phyloP scores from a whole-genome alignment of 2,797 vertebrate species.

The Premnoplex brunnescens region DNA sequence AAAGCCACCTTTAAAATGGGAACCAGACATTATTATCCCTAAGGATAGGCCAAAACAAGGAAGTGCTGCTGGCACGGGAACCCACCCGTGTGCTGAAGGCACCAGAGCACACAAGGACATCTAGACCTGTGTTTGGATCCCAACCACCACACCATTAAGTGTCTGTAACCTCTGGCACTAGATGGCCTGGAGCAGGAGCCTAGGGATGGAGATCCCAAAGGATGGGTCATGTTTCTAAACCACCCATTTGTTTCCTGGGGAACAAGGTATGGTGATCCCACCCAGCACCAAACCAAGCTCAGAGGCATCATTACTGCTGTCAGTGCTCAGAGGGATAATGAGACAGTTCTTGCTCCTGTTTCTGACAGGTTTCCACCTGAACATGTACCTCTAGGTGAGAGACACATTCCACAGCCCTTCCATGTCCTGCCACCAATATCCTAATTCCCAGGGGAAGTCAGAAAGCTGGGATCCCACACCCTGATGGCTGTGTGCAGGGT shows the following conservation, averaged over 20 bases:
- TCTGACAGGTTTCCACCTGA: not conserved
- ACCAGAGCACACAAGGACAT: rapidly evolving
- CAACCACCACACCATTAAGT: rapidly evolving
- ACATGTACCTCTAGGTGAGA: rapidly evolving
- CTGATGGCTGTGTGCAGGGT: rapidly evolving
- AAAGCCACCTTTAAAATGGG: not conserved
- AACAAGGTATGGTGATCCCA: rapidly evolving
- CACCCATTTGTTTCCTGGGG: rapidly evolving
- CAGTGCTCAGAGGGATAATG: rapidly evolving
- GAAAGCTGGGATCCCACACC: not conserved
- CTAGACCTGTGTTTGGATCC: rapidly evolving
- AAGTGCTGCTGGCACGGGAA: not conserved
- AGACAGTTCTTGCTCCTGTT: not conserved
- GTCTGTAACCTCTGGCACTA: not conserved
- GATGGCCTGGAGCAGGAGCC: not conserved
- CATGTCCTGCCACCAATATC: not conserved
- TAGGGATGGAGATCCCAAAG: not conserved
- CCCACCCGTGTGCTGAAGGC: rapidly evolving
- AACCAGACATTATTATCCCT: not conserved
- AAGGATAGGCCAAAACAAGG: not conserved
- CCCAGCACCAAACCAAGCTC: not conserved
- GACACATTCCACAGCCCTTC: rapidly evolving
- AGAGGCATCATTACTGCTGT: not conserved
- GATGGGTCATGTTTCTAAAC: not conserved
- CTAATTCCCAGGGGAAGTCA: not conserved